A percentile compares a stretch with the other conserved stretches of the same genome.
phyloP scores from a whole-genome alignment of 2,888 invertebrate species.

The Dexiosoma caninum region DNA sequence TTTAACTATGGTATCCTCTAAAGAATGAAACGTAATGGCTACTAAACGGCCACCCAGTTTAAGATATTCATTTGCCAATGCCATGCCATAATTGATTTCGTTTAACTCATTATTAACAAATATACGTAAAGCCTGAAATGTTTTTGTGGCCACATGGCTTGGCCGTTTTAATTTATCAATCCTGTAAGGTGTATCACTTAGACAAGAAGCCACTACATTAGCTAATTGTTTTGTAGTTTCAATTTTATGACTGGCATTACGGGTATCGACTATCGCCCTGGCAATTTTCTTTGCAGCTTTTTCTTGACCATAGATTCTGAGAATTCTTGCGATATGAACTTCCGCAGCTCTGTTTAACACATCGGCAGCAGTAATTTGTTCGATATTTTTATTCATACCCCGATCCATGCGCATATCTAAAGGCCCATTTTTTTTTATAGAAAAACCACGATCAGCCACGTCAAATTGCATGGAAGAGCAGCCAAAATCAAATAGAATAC shows the following conservation, averaged over 20 bases:
- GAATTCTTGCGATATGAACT: conserved; percentile 86
- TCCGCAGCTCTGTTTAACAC: conserved; percentile 89
- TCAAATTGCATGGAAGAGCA: conserved; percentile 98
- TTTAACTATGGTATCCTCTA: conserved; percentile 96
- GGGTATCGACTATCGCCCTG: conserved; percentile 89
- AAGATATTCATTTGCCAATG: conserved; percentile 86
- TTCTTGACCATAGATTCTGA: conserved; percentile 96
- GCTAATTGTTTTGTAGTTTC: conserved; percentile 90
- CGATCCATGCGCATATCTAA: conserved; percentile 98
- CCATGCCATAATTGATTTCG: conserved; percentile 92
- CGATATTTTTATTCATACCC: conserved; percentile 82
- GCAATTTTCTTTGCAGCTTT: conserved; percentile 91
- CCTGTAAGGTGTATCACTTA: conserved; percentile 78
- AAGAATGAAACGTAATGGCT: conserved; percentile 92
- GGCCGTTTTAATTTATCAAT: conserved; percentile 86
- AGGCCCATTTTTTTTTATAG: conserved; percentile 89
- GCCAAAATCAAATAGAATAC: conserved; percentile 94
- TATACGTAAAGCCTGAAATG: conserved; percentile 94
- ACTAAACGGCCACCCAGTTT: conserved; percentile 88
- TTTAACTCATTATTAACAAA: conserved; percentile 98
- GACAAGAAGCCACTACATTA: conserved; percentile 83
- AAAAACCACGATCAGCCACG: conserved; percentile 88
- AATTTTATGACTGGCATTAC: conserved; percentile 86
- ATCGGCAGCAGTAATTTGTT: conserved; percentile 90
- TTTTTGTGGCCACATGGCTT: conserved; percentile 91